These are phyloP conservation scores for Phanerotoma sp. DNA, from an alignment of 2,888 invertebrate genomes.

Conservation along the genomic window DNA sequence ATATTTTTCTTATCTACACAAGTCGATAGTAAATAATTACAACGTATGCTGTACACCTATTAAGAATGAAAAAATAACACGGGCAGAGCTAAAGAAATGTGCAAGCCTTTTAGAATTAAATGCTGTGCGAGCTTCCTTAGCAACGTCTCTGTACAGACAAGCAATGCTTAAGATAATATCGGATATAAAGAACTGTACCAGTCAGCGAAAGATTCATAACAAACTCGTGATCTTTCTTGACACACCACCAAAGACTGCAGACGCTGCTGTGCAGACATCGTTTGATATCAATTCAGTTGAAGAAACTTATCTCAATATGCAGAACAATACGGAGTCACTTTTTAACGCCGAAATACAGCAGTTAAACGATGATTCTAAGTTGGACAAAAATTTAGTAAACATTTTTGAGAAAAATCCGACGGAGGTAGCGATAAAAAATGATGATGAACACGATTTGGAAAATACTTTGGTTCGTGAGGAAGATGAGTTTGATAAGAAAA, in stretches of 20 bases:
- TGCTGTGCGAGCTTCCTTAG: constrained; percentile 44
- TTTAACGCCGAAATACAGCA: background rate
- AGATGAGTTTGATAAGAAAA: background rate
- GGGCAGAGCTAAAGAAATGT: constrained; percentile 40
- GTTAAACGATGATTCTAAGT: background rate
- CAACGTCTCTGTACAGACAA: constrained; percentile 44
- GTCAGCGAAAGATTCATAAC: constrained; percentile 39
- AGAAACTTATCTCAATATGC: background rate
- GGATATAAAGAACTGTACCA: constrained; percentile 44
- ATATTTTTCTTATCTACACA: constrained; percentile 47
- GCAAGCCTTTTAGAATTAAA: constrained; percentile 45
- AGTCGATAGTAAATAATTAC: constrained; percentile 46
- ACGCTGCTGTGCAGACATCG: constrained; percentile 44
- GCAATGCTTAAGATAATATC: constrained; percentile 48
- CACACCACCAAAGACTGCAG: constrained; percentile 34
- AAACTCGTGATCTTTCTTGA: constrained; percentile 42
- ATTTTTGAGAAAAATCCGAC: background rate
- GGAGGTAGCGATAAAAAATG: background rate
- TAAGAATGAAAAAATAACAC: constrained; percentile 30
- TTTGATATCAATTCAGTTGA: background rate
- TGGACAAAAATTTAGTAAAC: background rate
- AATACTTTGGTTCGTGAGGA: background rate
- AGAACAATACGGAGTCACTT: background rate
- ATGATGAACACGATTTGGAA: too few relatives aligned
- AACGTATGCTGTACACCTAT: constrained; percentile 38